phyloP scores from a whole-genome alignment of 2,113 vertebrate genomes.

The Zapus hudsonius region DNA sequence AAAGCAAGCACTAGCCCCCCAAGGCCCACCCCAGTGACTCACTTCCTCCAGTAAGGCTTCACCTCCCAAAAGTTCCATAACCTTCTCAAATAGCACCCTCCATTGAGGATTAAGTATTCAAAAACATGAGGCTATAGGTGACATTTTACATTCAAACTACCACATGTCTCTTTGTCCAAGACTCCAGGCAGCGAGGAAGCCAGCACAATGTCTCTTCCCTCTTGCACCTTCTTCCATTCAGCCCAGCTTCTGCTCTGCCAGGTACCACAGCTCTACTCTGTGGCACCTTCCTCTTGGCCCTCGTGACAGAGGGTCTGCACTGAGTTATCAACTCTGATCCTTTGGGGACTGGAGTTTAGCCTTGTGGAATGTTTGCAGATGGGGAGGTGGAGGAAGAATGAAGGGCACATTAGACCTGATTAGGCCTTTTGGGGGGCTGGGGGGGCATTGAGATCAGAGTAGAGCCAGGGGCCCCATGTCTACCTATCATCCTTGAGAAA shows the following conservation, averaged over 20 bases:
- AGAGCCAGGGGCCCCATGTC: neutral
- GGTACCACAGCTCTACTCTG: neutral
- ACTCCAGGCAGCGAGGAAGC: neutral
- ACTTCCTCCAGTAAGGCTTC: too few relatives aligned
- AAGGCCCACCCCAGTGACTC: too few relatives aligned
- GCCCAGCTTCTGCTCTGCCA: slow-evolving; percentile 3
- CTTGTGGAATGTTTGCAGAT: neutral
- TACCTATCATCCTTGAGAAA: neutral
- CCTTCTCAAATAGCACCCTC: too few relatives aligned
- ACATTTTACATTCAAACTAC: too few relatives aligned
- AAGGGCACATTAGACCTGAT: neutral
- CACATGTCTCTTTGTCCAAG: neutral
- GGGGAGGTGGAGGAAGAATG: neutral
- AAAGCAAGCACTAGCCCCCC: too few relatives aligned
- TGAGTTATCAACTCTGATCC: too few relatives aligned
- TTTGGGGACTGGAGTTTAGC: neutral
- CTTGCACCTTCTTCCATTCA: neutral
- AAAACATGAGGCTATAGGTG: too few relatives aligned
- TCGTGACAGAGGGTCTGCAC: neutral
- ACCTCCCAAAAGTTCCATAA: too few relatives aligned
- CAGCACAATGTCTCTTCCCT: neutral
- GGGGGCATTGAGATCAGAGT: neutral
- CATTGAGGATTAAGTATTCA: too few relatives aligned
- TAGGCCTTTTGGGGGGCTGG: neutral
- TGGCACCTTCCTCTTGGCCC: neutral